A percentile compares a stretch with the other conserved stretches of the same genome.
Evolutionary conservation across 1,140 invertebrate genomes (phyloP).

Genomic region (Holcopasites calliopsidis): DNA sequence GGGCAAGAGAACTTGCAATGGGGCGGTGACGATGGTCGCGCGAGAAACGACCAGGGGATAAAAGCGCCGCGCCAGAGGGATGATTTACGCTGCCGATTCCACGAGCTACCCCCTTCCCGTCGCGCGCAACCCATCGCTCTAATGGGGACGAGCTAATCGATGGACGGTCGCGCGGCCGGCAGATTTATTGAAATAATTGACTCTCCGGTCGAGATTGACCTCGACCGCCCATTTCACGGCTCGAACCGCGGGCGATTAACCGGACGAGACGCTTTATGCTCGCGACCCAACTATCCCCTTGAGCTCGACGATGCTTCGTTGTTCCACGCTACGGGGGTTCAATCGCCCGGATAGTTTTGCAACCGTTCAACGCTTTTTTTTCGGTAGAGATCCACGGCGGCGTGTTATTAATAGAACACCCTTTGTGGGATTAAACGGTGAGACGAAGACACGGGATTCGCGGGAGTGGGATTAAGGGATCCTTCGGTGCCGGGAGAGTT

Average conservation of each 20-base stretch:
- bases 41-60: neutral
- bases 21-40: neutral
- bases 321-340: neutral
- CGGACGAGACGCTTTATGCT: constrained; percentile 34
- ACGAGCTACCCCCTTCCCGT: constrained; percentile 19
- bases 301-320: neutral
- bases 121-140: constrained; percentile 12
- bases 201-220: constrained; percentile 21
- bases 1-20: neutral
- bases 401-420: neutral
- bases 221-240: constrained; percentile 21
- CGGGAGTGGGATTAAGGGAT: no score
- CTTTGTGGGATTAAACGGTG: no score
- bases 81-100: constrained; percentile 56
- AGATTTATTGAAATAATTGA: constrained; percentile 49
- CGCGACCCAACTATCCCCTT: neutral
- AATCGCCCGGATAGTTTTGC: constrained; percentile 1
- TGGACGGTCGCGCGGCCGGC: constrained; percentile 17
- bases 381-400: neutral
- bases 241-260: constrained; percentile 31
- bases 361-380: neutral
- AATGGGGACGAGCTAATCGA: constrained; percentile 20
- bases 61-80: neutral
- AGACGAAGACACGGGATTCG: no score
- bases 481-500: no score